These are phyloP conservation scores for Xestia ashworthii DNA, from an alignment of 2,888 invertebrate species.

Conservation along the genomic window DNA sequence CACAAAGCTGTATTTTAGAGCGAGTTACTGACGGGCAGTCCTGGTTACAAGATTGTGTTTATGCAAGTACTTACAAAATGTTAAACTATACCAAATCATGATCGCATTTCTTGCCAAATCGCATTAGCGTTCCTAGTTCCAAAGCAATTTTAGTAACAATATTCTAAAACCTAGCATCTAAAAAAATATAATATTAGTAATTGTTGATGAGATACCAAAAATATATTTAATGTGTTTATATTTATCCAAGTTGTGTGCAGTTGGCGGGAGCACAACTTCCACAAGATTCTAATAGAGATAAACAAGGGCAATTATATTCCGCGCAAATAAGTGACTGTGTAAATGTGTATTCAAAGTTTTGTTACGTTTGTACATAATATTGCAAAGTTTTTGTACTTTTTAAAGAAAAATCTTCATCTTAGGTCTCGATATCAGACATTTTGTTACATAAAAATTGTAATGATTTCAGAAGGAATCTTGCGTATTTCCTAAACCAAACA, in stretches of 20 bases:
- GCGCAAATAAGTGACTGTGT: conserved; percentile 38
- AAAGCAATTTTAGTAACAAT: conserved; percentile 30
- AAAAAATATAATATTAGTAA: neutral
- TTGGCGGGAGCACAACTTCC: neutral
- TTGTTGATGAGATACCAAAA: conserved; percentile 17
- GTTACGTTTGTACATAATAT: conserved; percentile 40
- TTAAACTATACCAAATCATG: neutral
- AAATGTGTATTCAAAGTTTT: conserved; percentile 30
- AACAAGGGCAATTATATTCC: conserved; percentile 1
- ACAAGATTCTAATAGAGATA: neutral
- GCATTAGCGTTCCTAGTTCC: neutral
- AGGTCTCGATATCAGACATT: neutral
- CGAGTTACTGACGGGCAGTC: no score
- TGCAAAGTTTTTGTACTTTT: conserved; percentile 15
- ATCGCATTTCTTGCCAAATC: conserved; percentile 11
- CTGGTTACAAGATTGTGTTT: no score
- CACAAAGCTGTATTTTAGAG: no score
- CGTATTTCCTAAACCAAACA: conserved; percentile 18
- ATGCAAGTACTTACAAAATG: neutral
- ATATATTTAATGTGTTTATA: conserved; percentile 11
- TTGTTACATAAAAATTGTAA: neutral
- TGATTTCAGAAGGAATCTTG: conserved; percentile 6
- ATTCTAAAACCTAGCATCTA: conserved; percentile 9
- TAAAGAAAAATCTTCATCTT: neutral
- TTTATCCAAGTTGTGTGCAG: conserved; percentile 21